These are phyloP conservation scores for Trichonephila clavipes DNA, from an alignment of 1,140 invertebrate species.

Conservation along the genomic window DNA sequence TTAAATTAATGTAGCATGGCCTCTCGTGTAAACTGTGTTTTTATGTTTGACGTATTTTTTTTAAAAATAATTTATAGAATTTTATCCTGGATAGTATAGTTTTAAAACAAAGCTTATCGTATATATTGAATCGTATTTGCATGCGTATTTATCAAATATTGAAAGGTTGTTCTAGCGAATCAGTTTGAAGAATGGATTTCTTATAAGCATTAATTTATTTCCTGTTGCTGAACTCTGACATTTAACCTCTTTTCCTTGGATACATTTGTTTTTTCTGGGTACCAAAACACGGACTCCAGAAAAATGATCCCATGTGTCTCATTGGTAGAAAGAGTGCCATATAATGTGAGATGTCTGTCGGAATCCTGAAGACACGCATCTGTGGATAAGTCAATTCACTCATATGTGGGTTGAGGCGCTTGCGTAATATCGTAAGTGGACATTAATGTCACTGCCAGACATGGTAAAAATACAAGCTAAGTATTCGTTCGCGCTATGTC, in stretches of 20 bases:
- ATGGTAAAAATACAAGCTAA: not conserved
- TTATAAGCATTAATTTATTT: not conserved
- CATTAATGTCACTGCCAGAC: not conserved
- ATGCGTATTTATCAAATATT: too few relatives aligned
- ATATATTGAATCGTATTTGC: too few relatives aligned
- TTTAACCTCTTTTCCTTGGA: not conserved
- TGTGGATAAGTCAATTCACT: slow-evolving; percentile 16
- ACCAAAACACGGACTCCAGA: not conserved
- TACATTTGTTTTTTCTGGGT: not conserved
- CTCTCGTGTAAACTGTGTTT: too few relatives aligned
- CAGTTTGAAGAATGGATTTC: too few relatives aligned
- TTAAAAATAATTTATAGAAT: too few relatives aligned
- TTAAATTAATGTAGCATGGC: too few relatives aligned
- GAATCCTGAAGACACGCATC: slow-evolving; percentile 12
- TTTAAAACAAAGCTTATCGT: too few relatives aligned
- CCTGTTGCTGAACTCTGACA: not conserved
- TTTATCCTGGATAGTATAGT: too few relatives aligned
- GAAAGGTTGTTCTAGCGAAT: too few relatives aligned
- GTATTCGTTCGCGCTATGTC: not conserved
- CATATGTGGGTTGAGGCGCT: not conserved
- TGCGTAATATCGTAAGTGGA: slow-evolving; percentile 33
- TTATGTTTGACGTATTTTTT: too few relatives aligned
- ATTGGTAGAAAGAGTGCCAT: not conserved
- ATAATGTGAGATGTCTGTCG: not conserved
- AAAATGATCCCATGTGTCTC: not conserved